Evolutionary conservation across 2,113 vertebrate genomes (phyloP).

Genomic region (Chelonoidis abingdonii): DNA sequence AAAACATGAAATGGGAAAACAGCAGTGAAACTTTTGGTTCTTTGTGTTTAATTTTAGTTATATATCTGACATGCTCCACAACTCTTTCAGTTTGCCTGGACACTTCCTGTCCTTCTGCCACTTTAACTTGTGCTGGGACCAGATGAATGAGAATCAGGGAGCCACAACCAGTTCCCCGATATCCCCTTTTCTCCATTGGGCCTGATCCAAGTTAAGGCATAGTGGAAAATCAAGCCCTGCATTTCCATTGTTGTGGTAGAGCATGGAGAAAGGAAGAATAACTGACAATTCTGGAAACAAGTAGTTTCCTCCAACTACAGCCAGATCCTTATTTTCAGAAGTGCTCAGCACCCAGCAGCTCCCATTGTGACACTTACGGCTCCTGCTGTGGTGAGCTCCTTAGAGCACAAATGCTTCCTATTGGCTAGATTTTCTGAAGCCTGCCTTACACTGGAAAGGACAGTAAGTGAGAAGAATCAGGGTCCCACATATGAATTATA

Average conservation of each 20-base stretch:
- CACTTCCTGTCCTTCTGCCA: neutral
- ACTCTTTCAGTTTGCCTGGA: neutral
- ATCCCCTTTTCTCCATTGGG: neutral
- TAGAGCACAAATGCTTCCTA: neutral
- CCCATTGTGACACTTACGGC: neutral
- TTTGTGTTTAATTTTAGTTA: neutral
- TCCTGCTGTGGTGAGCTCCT: neutral
- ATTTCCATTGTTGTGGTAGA: neutral
- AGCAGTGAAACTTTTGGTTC: neutral
- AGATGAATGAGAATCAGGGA: neutral
- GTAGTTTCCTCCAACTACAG: neutral
- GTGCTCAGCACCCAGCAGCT: neutral
- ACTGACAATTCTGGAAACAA: accelerated
- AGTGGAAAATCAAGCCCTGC: neutral
- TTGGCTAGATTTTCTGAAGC: neutral
- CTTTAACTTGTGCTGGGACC: neutral
- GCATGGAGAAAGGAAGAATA: neutral
- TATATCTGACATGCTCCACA: neutral
- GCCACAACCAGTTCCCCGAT: accelerated
- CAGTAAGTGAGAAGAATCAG: neutral
- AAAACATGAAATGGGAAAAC: neutral
- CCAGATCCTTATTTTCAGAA: neutral
- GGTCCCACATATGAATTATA: neutral
- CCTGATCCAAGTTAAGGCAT: neutral
- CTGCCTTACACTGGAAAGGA: neutral